A percentile compares a stretch with the other conserved stretches of the same genome.
Evolutionary conservation across 2,113 vertebrate species (phyloP).

Genomic region (Phaetusa simplex): DNA sequence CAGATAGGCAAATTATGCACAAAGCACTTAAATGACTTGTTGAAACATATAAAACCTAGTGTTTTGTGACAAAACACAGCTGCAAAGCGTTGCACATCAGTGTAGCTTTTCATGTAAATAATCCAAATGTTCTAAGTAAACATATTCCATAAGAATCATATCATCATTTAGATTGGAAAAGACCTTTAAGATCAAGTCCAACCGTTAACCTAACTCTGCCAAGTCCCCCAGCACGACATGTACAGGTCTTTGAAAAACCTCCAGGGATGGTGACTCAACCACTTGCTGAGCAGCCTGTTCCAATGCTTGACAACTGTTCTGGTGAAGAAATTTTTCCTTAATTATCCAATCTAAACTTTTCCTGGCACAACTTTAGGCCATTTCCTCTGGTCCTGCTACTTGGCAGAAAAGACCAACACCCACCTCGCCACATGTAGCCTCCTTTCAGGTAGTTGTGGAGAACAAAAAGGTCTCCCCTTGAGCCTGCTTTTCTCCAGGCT

Average conservation of each 20-base stretch:
- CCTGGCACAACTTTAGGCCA: not conserved
- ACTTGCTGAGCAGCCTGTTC: not conserved
- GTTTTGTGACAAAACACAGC: not conserved
- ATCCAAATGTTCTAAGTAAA: not conserved
- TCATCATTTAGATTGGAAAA: not conserved
- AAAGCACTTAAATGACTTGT: not conserved
- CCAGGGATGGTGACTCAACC: not conserved
- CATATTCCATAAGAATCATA: not conserved
- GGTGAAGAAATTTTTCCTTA: not conserved
- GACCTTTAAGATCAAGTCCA: not conserved
- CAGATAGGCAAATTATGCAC: not conserved
- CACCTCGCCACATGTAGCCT: not conserved
- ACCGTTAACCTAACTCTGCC: not conserved
- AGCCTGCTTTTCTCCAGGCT: not conserved
- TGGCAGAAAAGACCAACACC: rapidly evolving
- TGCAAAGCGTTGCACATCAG: not conserved
- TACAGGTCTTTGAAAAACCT: not conserved
- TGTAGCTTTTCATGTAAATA: not conserved
- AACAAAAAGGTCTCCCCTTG: rapidly evolving
- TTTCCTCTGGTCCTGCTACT: not conserved
- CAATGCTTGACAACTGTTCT: not conserved
- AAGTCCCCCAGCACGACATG: not conserved
- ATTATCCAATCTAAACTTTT: not conserved
- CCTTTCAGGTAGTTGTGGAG: not conserved
- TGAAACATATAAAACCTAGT: not conserved